Percentiles rank a stretch among this genome's conserved stretches.
Evolutionary conservation across 2,888 invertebrate genomes (phyloP).

Genomic region (Tachina fera): DNA sequence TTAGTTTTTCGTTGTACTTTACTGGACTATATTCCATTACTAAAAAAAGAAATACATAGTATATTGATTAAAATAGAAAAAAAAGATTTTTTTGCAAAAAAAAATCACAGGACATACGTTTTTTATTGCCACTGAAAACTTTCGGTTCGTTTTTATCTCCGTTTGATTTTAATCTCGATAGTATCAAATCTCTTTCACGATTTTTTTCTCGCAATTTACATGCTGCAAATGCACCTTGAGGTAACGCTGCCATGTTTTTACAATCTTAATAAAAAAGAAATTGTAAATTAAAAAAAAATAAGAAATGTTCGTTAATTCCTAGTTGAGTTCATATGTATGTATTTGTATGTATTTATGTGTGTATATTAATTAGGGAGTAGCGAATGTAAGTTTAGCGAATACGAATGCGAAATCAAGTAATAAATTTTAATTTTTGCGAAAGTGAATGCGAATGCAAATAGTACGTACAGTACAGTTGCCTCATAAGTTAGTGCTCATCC

Average conservation of each 20-base stretch:
- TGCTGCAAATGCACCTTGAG: conserved; percentile 90
- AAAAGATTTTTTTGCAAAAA: neutral
- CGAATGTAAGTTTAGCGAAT: too few species aligned
- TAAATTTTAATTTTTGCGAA: too few species aligned
- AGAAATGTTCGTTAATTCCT: neutral
- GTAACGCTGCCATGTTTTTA: conserved; percentile 88
- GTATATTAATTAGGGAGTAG: too few species aligned
- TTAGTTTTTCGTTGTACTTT: conserved; percentile 92
- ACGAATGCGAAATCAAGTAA: too few species aligned
- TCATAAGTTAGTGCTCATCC: too few species aligned
- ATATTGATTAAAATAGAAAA: conserved; percentile 12
- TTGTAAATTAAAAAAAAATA: neutral
- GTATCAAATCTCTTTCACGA: conserved; percentile 83
- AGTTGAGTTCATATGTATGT: too few species aligned
- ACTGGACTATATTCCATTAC: conserved; percentile 87
- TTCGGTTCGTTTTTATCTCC: conserved; percentile 76
- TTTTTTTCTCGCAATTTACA: conserved; percentile 86
- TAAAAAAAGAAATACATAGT: conserved; percentile 76
- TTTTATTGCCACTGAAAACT: conserved; percentile 77
- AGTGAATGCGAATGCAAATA: too few species aligned
- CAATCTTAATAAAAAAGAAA: conserved; percentile 64
- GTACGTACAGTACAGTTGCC: too few species aligned
- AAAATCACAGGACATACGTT: conserved; percentile 76
- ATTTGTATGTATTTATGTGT: too few species aligned
- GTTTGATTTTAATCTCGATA: conserved; percentile 84